phyloP scores from a whole-genome alignment of 2,113 vertebrate genomes.

The Eleginops maclovinus region DNA sequence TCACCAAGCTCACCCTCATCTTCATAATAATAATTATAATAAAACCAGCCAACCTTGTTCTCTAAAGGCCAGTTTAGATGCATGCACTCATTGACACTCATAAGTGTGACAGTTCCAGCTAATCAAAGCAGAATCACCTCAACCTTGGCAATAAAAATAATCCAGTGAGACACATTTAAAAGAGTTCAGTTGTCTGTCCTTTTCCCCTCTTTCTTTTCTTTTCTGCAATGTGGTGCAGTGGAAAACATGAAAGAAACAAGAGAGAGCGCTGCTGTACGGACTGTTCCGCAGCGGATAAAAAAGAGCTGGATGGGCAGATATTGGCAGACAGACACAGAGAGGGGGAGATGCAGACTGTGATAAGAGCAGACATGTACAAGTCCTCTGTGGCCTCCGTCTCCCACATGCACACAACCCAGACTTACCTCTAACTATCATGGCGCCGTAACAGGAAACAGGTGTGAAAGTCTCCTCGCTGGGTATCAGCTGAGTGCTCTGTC shows the following conservation, averaged over 20 bases:
- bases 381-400: constrained; percentile 60
- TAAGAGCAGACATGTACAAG: constrained; percentile 68
- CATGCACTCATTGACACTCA: constrained; percentile 31
- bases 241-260: constrained; percentile 18
- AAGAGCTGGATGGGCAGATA: constrained; percentile 49
- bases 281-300: neutral
- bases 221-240: constrained; percentile 30
- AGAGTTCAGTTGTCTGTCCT: constrained; percentile 1
- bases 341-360: constrained; percentile 56
- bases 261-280: constrained; percentile 23
- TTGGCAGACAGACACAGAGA: constrained; percentile 46
- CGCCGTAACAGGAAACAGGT: constrained; percentile 5
- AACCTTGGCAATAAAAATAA: constrained; percentile 47
- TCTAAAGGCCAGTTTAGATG: constrained; percentile 54
- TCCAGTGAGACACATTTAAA: constrained; percentile 26
- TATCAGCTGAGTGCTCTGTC: neutral
- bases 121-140: constrained; percentile 36
- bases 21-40: constrained; percentile 12
- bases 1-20: constrained; percentile 9
- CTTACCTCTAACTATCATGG: constrained; percentile 46
- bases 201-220: neutral
- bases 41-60: constrained; percentile 56
- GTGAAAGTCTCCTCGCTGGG: neutral
- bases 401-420: constrained; percentile 41
- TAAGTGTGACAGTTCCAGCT: constrained; percentile 11